Evolutionary conservation across 1,140 invertebrate genomes (phyloP).

Genomic region (Drosophila novamexicana): DNA sequence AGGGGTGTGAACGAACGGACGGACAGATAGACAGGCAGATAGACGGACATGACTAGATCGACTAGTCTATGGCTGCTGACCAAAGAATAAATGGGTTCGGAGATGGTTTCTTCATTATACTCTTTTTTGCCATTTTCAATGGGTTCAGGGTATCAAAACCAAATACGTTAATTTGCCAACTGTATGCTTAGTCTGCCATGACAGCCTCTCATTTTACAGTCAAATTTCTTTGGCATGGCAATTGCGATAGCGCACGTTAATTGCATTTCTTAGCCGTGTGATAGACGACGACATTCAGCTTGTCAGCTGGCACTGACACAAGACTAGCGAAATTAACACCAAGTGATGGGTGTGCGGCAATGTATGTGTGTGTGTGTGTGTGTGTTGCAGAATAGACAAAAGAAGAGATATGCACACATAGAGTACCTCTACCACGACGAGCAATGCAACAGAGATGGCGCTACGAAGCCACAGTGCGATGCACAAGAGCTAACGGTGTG

Average conservation of each 20-base stretch:
- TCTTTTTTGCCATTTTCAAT: neutral
- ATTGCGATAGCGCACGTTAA: conserved; percentile 69
- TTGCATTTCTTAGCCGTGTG: conserved; percentile 70
- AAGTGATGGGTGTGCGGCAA: conserved; percentile 42
- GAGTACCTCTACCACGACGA: neutral
- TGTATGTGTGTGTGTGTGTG: conserved; percentile 10
- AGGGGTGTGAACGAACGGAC: too few species aligned
- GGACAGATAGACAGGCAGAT: too few species aligned
- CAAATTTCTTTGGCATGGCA: conserved; percentile 55
- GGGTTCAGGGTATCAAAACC: neutral
- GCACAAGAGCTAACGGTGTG: conserved; percentile 41
- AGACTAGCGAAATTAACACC: conserved; percentile 66
- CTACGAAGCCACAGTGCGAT: conserved; percentile 17
- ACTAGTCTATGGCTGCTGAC: too few species aligned
- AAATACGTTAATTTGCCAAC: conserved; percentile 10
- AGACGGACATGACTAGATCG: too few species aligned
- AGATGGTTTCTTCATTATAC: too few species aligned
- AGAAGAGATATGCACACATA: conserved; percentile 9
- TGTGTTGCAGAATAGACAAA: conserved; percentile 24
- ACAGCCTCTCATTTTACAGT: conserved; percentile 49
- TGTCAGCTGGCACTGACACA: conserved; percentile 55
- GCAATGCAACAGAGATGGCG: conserved; percentile 20
- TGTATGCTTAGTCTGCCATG: conserved; percentile 9
- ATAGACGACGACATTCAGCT: conserved; percentile 56
- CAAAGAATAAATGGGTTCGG: too few species aligned